These are phyloP conservation scores for Anguilla marmorata DNA, from an alignment of 2,797 vertebrate genomes.

Conservation along the genomic window DNA sequence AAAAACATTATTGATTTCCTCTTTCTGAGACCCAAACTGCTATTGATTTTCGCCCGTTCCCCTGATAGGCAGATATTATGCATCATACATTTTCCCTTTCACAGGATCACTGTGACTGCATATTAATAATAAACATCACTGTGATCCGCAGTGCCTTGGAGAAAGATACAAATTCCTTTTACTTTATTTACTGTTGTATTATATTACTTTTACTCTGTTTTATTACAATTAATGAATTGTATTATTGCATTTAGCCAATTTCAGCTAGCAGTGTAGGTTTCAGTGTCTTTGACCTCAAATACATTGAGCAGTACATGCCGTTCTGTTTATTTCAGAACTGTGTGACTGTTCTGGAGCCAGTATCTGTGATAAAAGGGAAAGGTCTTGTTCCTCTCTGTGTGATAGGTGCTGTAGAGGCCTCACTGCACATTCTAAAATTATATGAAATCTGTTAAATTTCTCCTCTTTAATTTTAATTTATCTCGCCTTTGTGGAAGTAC, in stretches of 20 bases:
- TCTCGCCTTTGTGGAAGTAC: not conserved
- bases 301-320: not conserved
- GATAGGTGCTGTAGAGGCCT: not conserved
- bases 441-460: not conserved
- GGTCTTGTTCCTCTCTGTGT: not conserved
- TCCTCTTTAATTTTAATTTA: not conserved
- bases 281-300: not conserved
- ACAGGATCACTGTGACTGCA: not conserved
- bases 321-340: not conserved
- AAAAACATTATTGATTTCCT: constrained; percentile 62
- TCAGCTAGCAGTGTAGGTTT: not conserved
- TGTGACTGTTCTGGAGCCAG: not conserved
- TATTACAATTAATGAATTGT: not conserved
- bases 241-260: not conserved
- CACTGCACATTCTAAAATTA: not conserved
- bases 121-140: not conserved
- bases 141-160: not conserved
- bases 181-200: not conserved
- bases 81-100: constrained; percentile 43
- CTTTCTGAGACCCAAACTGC: constrained; percentile 47
- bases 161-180: not conserved
- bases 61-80: constrained; percentile 39
- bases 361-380: not conserved
- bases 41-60: constrained; percentile 55
- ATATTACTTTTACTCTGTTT: not conserved